phyloP scores from a whole-genome alignment of 2,113 vertebrate species.

The Philantomba maxwellii region DNA sequence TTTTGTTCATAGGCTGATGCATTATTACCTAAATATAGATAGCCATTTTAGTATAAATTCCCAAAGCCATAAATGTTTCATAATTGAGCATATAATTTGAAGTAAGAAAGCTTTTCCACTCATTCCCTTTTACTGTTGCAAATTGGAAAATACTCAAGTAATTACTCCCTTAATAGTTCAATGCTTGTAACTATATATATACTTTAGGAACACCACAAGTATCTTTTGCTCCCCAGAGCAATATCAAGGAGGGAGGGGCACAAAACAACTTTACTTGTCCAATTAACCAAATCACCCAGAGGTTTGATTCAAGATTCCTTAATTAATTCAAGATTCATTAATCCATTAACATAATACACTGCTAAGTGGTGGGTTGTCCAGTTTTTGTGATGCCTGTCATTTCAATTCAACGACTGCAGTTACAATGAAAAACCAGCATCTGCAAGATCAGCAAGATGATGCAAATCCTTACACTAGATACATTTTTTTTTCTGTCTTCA shows the following conservation, averaged over 20 bases:
- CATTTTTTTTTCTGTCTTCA: slow-evolving; percentile 13
- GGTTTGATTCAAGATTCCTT: slow-evolving; percentile 50
- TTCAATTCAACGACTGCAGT: slow-evolving; percentile 59
- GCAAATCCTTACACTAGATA: slow-evolving; percentile 42
- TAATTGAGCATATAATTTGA: slow-evolving; percentile 71
- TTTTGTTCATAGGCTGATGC: slow-evolving; percentile 61
- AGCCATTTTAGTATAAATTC: slow-evolving; percentile 70
- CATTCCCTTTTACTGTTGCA: slow-evolving; percentile 60
- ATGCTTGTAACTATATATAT: slow-evolving; percentile 47
- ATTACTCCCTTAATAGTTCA: slow-evolving; percentile 69
- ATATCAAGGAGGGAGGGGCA: not conserved
- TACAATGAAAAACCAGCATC: slow-evolving; percentile 67
- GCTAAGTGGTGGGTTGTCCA: slow-evolving; percentile 52
- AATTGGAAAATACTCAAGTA: slow-evolving; percentile 71
- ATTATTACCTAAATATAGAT: slow-evolving; percentile 72
- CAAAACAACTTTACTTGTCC: slow-evolving; percentile 52
- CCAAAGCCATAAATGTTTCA: slow-evolving; percentile 72
- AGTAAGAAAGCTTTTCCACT: slow-evolving; percentile 62
- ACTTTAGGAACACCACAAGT: slow-evolving; percentile 63
- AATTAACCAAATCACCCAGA: slow-evolving; percentile 63
- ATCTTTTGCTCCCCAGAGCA: slow-evolving; percentile 39
- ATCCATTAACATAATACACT: slow-evolving; percentile 63
- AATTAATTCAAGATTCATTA: slow-evolving; percentile 57
- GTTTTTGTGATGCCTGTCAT: slow-evolving; percentile 63
- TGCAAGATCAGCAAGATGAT: slow-evolving; percentile 66